phyloP scores from a whole-genome alignment of 2,797 vertebrate genomes.

The Eulemur albifrons region DNA sequence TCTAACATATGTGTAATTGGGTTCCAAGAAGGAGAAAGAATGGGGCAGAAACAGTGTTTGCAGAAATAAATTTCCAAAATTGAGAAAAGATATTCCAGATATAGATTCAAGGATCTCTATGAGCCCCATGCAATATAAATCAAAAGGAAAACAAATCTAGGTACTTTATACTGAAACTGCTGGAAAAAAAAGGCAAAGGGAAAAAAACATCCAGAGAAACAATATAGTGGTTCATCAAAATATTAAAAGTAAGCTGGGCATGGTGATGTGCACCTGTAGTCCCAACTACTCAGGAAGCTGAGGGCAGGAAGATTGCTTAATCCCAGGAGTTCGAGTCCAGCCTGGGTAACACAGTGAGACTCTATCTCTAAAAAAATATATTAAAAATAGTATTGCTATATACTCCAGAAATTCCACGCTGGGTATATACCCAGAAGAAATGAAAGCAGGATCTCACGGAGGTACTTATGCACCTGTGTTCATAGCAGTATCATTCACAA shows the following conservation, averaged over 20 bases:
- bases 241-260: neutral
- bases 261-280: neutral
- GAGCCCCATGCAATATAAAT: neutral
- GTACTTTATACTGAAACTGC: neutral
- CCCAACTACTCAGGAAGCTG: neutral
- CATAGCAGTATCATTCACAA: neutral
- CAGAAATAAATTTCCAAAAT: neutral
- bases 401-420: neutral
- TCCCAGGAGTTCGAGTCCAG: neutral
- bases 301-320: neutral
- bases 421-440: neutral
- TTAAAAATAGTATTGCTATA: neutral
- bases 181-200: neutral
- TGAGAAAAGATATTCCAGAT: neutral
- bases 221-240: neutral
- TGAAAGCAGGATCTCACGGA: neutral
- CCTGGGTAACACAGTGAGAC: neutral
- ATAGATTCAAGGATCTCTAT: neutral
- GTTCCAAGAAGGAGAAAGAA: neutral
- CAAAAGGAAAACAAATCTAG: neutral
- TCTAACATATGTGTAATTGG: neutral
- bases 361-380: neutral
- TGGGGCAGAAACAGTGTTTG: neutral
- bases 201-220: constrained; percentile 20
- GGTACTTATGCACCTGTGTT: neutral